Evolutionary conservation across 2,888 invertebrate species (phyloP), one percentile per base, ranked within the genome.

Genomic region (Pristionchus arcanus): DNA sequence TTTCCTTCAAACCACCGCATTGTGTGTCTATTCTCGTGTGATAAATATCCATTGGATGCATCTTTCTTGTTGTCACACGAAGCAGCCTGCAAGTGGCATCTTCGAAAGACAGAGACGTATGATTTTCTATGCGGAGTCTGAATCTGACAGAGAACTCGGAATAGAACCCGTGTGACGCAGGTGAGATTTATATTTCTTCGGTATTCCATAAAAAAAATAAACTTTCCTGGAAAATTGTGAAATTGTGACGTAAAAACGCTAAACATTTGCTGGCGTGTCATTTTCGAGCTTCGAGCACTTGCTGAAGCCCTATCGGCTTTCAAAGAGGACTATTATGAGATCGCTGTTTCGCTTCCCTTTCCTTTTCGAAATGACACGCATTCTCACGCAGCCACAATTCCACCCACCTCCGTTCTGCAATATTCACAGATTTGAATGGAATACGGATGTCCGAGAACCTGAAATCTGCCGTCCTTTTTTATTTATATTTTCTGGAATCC

Each of bases 331-430:
- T 63, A 63, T 63, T 63, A 63, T 63, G 4, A 21, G 63, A 63
- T n/a, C n/a, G 25, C n/a, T 25, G n/a, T 55, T 55, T 81, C 37
- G 16, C n/a, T 81, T 53, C 81, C 53, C 28, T 49, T 53, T n/a
- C 21, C 63, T 49, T 53, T 53, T 49, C 81, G n/a, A 5, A 49
- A 81, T 81, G n/a, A 53, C 49, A 42, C 13, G 25, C 77, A 21
- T 2, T 42, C 31, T 77, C 37, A 25, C 37, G 31, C 25, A 25
- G 25, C 42, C 77, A 31, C 77, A 42, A 74, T 77, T 42, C n/a
- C 77, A 31, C 77, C 42, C 42, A 28, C 25, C 77, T 77, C 28
- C 49, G 49, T 81, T 81, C 81, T 37, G 37, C n/a, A 37, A 74
- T 42, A 63, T 63, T n/a, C 25, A 7, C 21, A n/a, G 11, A 25